Conservation (phyloP, 1,140 invertebrate species). For the Oncopodura yosiiana region DNA sequence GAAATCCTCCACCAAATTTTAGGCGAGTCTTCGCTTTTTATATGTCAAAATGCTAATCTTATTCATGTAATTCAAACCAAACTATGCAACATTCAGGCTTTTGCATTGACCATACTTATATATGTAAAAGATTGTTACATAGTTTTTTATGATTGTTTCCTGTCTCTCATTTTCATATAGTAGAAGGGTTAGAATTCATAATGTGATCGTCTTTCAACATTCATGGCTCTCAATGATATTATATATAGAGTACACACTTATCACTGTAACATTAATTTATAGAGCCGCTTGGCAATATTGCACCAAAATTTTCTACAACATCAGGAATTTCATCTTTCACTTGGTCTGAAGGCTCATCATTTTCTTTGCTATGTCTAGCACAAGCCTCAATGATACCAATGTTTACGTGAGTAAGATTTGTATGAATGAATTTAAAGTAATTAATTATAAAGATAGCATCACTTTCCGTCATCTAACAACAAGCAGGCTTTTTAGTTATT, state of each 20-base stretch:
- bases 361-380: constrained; percentile 51
- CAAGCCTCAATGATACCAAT: constrained; percentile 57
- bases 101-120: no score
- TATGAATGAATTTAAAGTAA: no score
- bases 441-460: no score
- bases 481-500: not conserved
- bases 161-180: no score
- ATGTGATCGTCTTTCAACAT: no score
- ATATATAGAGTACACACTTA: no score
- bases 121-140: no score
- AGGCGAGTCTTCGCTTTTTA: constrained; percentile 28
- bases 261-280: no score
- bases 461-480: no score
- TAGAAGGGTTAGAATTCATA: no score
- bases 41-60: no score
- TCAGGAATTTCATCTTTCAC: constrained; percentile 21
- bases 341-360: constrained; percentile 35
- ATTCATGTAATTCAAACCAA: not conserved
- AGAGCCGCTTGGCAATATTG: constrained; percentile 31
- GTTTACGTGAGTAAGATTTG: constrained; percentile 53
- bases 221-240: no score
- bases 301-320: constrained; percentile 25
- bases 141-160: not conserved
- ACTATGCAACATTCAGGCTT: not conserved
- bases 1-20: constrained; percentile 32